Percentiles rank a stretch among this genome's conserved stretches.
These are phyloP conservation scores for Linyphia triangularis DNA, from an alignment of 2,888 invertebrate species.

Conservation along the genomic window DNA sequence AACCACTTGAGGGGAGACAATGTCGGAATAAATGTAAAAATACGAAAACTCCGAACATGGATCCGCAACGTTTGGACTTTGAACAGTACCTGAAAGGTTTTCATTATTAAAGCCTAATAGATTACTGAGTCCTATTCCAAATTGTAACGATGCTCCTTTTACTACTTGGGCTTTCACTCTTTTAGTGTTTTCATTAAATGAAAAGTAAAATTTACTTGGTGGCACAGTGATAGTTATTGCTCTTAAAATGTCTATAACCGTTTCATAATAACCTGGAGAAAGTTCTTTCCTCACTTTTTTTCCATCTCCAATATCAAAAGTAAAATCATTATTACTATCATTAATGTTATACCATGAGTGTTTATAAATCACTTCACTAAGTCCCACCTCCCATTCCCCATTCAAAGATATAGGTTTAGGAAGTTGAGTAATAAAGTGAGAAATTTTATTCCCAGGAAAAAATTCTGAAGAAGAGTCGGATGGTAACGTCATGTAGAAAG, in stretches of 20 bases:
- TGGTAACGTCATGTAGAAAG: conserved; percentile 76
- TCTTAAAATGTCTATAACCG: background rate
- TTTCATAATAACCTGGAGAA: background rate
- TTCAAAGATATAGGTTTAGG: conserved; percentile 34
- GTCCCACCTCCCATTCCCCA: conserved; percentile 76
- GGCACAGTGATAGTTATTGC: background rate
- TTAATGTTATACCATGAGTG: background rate
- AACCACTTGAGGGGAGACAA: background rate
- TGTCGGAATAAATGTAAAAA: background rate
- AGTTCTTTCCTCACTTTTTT: background rate
- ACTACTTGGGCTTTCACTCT: too few relatives aligned
- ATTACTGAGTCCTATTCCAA: background rate
- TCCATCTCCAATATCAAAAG: background rate
- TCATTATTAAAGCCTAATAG: background rate
- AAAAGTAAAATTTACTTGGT: background rate
- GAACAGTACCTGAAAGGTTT: background rate
- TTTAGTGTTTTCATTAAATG: background rate
- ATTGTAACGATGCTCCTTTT: background rate
- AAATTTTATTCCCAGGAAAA: conserved; percentile 77
- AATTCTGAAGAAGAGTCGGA: conserved; percentile 77
- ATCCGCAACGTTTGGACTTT: background rate
- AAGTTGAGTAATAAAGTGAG: conserved; percentile 77
- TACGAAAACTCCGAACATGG: background rate
- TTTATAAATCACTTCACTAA: background rate
- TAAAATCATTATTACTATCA: background rate